Conservation (phyloP, 2,113 vertebrate species). For the Trichomycterus rosablanca region DNA sequence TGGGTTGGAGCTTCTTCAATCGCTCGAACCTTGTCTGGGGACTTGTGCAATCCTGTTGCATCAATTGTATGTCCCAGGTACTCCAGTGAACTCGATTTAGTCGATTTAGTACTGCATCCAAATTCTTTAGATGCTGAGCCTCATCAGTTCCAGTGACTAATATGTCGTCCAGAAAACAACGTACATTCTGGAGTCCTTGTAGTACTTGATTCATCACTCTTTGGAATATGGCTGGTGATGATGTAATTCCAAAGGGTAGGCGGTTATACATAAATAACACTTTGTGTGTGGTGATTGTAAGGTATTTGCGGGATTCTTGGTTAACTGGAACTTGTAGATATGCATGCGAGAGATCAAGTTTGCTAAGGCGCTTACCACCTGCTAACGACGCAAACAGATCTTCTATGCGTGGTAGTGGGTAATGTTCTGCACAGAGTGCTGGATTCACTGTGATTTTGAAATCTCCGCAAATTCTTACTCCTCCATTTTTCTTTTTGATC, state of each 20-base stretch:
- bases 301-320: neutral
- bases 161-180: too few species aligned
- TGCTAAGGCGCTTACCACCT: too few species aligned
- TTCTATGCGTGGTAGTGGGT: constrained; percentile 32
- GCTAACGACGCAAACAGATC: constrained; percentile 21
- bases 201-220: too few species aligned
- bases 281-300: constrained; percentile 19
- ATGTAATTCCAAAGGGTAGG: too few species aligned
- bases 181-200: too few species aligned
- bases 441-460: too few species aligned
- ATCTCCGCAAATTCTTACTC: constrained; percentile 22
- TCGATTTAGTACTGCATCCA: constrained; percentile 5
- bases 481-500: neutral
- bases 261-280: neutral
- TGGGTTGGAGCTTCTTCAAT: constrained; percentile 32
- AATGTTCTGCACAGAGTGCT: too few species aligned
- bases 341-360: too few species aligned
- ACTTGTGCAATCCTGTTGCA: constrained; percentile 19
- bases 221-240: constrained; percentile 29
- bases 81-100: too few species aligned
- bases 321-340: constrained; percentile 11
- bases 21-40: constrained; percentile 14
- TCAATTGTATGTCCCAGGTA: constrained; percentile 27
- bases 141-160: neutral
- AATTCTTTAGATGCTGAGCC: too few species aligned